These are phyloP conservation scores for Yasuhikotakia modesta DNA, from an alignment of 2,797 vertebrate species.

Conservation along the genomic window DNA sequence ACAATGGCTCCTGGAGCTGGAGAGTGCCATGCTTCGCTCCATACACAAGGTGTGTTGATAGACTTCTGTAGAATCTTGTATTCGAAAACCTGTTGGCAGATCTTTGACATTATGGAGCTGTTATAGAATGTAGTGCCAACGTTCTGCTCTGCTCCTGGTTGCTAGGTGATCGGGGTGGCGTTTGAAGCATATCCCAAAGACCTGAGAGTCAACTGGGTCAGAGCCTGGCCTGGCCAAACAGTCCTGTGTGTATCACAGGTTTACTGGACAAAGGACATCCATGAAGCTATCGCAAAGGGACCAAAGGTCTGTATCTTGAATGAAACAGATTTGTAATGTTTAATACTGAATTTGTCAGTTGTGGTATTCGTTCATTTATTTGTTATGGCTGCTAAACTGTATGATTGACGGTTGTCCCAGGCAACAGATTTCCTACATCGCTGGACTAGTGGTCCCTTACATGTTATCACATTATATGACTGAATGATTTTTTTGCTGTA, in stretches of 20 bases:
- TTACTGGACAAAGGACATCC: conserved; percentile 86
- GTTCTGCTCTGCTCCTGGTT: background rate
- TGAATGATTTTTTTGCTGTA: conserved; percentile 17
- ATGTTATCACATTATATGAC: background rate
- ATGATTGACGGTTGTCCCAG: background rate
- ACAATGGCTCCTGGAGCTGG: conserved; percentile 87
- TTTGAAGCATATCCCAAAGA: conserved; percentile 78
- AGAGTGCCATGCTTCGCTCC: conserved; percentile 82
- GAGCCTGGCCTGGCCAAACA: conserved; percentile 88
- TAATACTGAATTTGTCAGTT: background rate
- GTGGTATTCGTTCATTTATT: background rate
- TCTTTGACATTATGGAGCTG: too few species aligned
- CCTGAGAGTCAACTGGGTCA: conserved; percentile 82
- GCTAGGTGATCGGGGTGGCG: conserved; percentile 82
- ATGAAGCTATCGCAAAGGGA: conserved; percentile 78
- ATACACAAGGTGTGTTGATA: conserved; percentile 80
- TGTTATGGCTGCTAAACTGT: background rate
- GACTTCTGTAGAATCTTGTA: background rate
- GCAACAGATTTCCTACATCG: background rate
- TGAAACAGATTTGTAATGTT: background rate
- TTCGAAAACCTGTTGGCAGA: too few species aligned
- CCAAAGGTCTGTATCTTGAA: conserved; percentile 66
- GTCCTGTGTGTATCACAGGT: conserved; percentile 90
- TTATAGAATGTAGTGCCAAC: background rate
- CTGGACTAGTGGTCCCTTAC: background rate